Conservation (phyloP, 2,888 invertebrate species). For the Clostera curtula region DNA sequence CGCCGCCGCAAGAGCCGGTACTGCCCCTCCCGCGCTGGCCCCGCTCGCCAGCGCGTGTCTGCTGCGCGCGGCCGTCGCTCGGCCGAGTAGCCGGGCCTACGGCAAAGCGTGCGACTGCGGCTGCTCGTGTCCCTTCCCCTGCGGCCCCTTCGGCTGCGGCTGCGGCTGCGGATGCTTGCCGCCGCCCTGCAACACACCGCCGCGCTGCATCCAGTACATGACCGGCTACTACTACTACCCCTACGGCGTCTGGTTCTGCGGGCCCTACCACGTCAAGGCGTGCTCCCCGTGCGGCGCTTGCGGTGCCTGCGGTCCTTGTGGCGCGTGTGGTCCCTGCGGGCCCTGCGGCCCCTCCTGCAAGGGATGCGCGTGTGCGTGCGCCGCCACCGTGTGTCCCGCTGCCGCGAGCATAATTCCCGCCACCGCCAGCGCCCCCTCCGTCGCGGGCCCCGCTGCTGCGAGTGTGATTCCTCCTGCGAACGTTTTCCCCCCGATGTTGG, state of each 20-base stretch:
- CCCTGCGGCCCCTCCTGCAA: slow-evolving; percentile 21
- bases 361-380: slow-evolving; percentile 20
- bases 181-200: slow-evolving; percentile 46
- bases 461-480: too few species aligned
- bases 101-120: slow-evolving; percentile 1
- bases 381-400: slow-evolving; percentile 9
- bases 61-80: not conserved
- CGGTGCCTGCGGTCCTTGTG: slow-evolving; percentile 17
- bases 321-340: slow-evolving; percentile 15
- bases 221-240: slow-evolving; percentile 61
- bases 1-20: too few species aligned
- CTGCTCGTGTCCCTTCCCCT: slow-evolving; percentile 1
- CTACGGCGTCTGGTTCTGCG: slow-evolving; percentile 58
- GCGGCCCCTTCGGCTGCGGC: slow-evolving; percentile 22
- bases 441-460: too few species aligned
- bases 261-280: slow-evolving; percentile 49
- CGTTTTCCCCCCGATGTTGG: too few species aligned
- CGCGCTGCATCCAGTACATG: slow-evolving; percentile 53
- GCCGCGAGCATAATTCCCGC: too few species aligned
- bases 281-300: slow-evolving; percentile 32
- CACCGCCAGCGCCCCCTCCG: too few species aligned
- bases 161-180: slow-evolving; percentile 40
- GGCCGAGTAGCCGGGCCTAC: not conserved
- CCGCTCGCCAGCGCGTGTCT: slow-evolving; percentile 1
- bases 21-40: slow-evolving; percentile 3